phyloP scores from a whole-genome alignment of 2,888 invertebrate species.

The Isotomurus palustris region DNA sequence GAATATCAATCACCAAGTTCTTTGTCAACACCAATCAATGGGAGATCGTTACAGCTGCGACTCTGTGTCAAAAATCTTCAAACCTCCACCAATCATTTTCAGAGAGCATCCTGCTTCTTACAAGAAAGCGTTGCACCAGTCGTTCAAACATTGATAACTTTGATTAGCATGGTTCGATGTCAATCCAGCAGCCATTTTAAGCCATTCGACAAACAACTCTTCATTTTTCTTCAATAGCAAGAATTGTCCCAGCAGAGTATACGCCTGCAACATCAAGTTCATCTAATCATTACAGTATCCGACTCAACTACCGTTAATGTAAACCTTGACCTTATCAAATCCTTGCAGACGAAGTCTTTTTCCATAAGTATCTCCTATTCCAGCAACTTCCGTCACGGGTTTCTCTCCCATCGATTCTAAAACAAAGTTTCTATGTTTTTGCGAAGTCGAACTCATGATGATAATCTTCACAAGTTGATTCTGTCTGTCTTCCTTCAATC shows the following conservation, averaged over 20 bases:
- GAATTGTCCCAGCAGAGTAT: constrained; percentile 93
- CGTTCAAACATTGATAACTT: constrained; percentile 89
- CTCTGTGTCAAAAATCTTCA: neutral
- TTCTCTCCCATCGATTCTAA: constrained; percentile 82
- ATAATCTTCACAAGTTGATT: too few relatives aligned
- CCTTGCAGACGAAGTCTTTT: constrained; percentile 77
- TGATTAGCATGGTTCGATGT: constrained; percentile 89
- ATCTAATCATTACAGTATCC: too few relatives aligned
- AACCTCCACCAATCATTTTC: neutral
- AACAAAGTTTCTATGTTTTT: constrained; percentile 82
- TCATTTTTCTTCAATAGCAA: constrained; percentile 90
- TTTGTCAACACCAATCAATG: neutral
- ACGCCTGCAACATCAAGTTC: constrained; percentile 94
- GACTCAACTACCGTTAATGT: too few relatives aligned
- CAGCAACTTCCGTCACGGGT: constrained; percentile 87
- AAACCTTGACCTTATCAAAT: constrained; percentile 91
- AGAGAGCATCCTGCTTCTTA: constrained; percentile 1
- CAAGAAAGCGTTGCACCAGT: constrained; percentile 89
- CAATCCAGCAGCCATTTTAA: constrained; percentile 88
- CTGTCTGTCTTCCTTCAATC: too few relatives aligned
- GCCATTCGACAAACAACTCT: constrained; percentile 95
- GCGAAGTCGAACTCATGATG: constrained; percentile 89
- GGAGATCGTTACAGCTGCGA: neutral
- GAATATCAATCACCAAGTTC: neutral
- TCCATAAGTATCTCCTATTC: constrained; percentile 90